Base-by-base conservation (phyloP, 2,888 invertebrate species). In the Caenorhabditis afra region DNA sequence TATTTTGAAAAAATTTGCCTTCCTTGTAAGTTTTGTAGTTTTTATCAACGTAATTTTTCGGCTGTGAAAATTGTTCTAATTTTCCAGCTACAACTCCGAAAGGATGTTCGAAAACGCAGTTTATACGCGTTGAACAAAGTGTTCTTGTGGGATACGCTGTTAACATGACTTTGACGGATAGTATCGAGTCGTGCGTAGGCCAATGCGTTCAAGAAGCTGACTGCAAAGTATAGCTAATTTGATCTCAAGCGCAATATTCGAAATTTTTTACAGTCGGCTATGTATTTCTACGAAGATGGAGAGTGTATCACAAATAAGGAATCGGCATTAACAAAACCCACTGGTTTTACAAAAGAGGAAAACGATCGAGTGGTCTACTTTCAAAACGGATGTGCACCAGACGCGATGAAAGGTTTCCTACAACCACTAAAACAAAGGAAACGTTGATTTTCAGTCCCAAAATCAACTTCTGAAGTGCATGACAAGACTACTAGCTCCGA, bases 211-310 rank as follows among this genome's bases (percentile, higher is more conserved):
- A 78, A n/a, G 85, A 89, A 62, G 49, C 55, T 20, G 84, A 80
- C 12, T 90, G 90, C 86, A 87, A 87, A 70, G 88, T 86, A 47
- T 50, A 11, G 10, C 5, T 11, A n/a, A n/a, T 18, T 61, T 45
- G n/a, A 22, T 4, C 3, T 12, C 12, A 29, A 29, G 16, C 37
- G 10, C 2, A 22, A 14, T 29, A 29, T 5, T 29, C 7, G 0
- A 8, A 10, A 44, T 49, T 68, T 88, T 71, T n/a, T n/a, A n/a
- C 62, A 89, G 87, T 90, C 90, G 0, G 90, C 88, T 7, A 88
- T 90, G 87, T 90, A 86, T 82, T 90, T 89, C 83, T 87, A 90
- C 65, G 88, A 90, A 67, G 90, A 88, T 64, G 89, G 87, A 11
- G 90, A 90, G 66, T 90, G 90, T 79, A 90, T 90, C 71, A 86